phyloP scores from a whole-genome alignment of 2,888 invertebrate genomes.

The Diogma glabrata region DNA sequence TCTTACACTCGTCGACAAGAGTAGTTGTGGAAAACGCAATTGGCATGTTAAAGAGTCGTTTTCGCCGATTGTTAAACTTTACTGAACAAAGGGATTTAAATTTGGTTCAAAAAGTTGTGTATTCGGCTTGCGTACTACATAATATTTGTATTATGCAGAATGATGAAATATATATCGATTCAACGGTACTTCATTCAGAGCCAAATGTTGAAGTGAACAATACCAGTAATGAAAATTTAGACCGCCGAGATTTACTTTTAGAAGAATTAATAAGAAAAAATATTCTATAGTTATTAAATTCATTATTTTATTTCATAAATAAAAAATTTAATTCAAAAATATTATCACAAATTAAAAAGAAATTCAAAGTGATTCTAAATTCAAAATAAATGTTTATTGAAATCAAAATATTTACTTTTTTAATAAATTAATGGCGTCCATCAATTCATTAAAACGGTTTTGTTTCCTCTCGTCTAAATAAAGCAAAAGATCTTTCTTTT shows the following conservation, averaged over 20 bases:
- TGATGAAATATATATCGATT: not conserved
- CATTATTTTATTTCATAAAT: not conserved
- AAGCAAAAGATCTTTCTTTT: not conserved
- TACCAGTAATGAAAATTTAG: not conserved
- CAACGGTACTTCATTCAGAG: not conserved
- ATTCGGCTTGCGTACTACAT: not conserved
- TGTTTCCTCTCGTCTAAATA: not conserved
- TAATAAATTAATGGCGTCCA: too few species aligned
- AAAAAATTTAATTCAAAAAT: not conserved
- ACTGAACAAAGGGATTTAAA: not conserved
- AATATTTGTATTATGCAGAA: not conserved
- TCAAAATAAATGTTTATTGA: not conserved
- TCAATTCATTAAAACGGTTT: not conserved
- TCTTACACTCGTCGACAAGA: not conserved
- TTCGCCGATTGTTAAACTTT: not conserved
- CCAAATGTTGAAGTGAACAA: not conserved
- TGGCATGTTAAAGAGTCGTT: not conserved
- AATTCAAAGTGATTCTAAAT: not conserved
- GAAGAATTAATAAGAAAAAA: conserved; percentile 4
- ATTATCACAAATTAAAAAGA: not conserved
- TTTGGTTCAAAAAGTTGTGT: not conserved
- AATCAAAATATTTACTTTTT: not conserved
- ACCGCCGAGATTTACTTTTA: not conserved
- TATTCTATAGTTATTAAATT: not conserved
- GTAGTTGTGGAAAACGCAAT: too few species aligned